These are phyloP conservation scores for Sabatieria punctata DNA, from an alignment of 2,888 invertebrate species.

Conservation along the genomic window DNA sequence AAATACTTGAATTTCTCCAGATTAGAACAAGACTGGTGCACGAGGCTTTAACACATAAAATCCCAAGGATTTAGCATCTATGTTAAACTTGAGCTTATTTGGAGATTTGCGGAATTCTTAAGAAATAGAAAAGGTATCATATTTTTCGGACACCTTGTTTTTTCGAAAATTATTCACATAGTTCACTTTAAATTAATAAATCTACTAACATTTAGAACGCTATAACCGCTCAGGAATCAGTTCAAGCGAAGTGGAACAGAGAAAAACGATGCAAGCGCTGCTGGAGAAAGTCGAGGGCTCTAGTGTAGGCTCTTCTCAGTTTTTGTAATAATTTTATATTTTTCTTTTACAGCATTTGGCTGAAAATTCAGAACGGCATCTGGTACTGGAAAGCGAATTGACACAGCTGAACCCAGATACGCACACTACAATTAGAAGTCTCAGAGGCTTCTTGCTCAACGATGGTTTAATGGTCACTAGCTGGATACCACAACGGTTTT, in stretches of 20 bases:
- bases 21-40: too few species aligned
- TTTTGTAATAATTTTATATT: background rate
- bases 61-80: too few species aligned
- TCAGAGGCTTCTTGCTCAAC: slow-evolving; percentile 78
- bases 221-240: too few species aligned
- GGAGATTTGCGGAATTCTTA: too few species aligned
- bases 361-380: slow-evolving; percentile 54
- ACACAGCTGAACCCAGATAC: slow-evolving; percentile 72
- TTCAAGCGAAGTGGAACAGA: background rate
- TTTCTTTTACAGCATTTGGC: slow-evolving; percentile 3
- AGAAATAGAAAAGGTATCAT: too few species aligned
- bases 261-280: slow-evolving; percentile 47
- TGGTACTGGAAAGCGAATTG: slow-evolving; percentile 78
- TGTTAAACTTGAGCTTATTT: too few species aligned
- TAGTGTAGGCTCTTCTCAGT: slow-evolving; percentile 41
- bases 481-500: slow-evolving; percentile 44
- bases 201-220: too few species aligned
- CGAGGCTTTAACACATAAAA: too few species aligned
- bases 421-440: slow-evolving; percentile 52
- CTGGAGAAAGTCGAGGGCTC: slow-evolving; percentile 74
- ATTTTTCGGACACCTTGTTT: too few species aligned
- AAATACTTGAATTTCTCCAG: too few species aligned
- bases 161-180: too few species aligned
- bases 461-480: slow-evolving; percentile 77
- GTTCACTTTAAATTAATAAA: too few species aligned